Evolutionary conservation across 2,888 invertebrate genomes (phyloP).

Genomic region (Mesorhabditis sp.): DNA sequence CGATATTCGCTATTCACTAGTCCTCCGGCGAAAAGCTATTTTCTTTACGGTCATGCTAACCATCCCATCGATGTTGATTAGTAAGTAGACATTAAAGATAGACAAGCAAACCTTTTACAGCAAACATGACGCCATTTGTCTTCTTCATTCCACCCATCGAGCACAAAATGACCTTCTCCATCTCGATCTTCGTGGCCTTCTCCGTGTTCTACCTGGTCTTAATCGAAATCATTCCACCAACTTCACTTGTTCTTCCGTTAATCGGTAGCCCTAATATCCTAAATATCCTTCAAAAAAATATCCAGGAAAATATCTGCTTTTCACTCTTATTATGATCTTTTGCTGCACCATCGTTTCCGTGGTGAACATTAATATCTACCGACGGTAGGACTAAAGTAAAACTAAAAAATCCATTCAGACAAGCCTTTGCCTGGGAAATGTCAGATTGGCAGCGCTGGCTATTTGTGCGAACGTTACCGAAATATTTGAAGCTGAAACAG

Average conservation of each 20-base stretch:
- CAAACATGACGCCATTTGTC: conserved; percentile 39
- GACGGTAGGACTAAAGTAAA: conserved; percentile 69
- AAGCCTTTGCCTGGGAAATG: conserved; percentile 41
- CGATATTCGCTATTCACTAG: conserved; percentile 35
- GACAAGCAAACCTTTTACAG: conserved; percentile 17
- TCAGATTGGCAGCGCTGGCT: conserved; percentile 38
- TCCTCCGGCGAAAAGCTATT: conserved; percentile 39
- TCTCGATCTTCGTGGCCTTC: conserved; percentile 89
- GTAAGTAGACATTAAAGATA: conserved; percentile 18
- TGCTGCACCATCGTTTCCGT: conserved; percentile 89
- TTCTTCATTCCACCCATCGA: conserved; percentile 63
- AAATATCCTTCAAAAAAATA: neutral
- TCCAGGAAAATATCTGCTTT: conserved; percentile 79
- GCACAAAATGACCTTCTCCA: conserved; percentile 89
- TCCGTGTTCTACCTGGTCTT: conserved; percentile 96
- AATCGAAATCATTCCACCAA: conserved; percentile 95
- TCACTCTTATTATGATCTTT: conserved; percentile 93
- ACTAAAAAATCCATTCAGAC: conserved; percentile 20
- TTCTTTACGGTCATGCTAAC: conserved; percentile 46
- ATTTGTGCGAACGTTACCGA: conserved; percentile 34
- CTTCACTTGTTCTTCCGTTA: conserved; percentile 85
- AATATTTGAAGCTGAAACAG: conserved; percentile 23
- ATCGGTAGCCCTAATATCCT: conserved; percentile 66
- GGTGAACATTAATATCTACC: conserved; percentile 89
- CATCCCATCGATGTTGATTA: conserved; percentile 53